Evolutionary conservation across 1,140 invertebrate genomes (phyloP), one percentile per base, ranked within the genome.

Genomic region (Lasioglossum albipes): DNA sequence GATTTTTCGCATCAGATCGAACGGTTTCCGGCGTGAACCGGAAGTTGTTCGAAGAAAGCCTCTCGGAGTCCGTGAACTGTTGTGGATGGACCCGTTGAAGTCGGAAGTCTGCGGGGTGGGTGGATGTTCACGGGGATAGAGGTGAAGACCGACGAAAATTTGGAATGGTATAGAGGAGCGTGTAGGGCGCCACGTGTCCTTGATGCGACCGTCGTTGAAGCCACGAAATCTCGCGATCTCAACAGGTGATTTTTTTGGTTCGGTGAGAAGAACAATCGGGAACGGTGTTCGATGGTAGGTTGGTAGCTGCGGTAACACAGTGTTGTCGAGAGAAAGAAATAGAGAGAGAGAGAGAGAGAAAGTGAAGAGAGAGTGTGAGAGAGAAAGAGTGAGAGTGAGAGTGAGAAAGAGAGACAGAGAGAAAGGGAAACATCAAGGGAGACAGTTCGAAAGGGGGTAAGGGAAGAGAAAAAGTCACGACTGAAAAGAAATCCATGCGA

Each of bases 111-210:
- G 78, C 76, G 79, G 70, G 42, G 54, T 18, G 68, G 66, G 79
- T 75, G 79, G 81, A 74, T 7, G 20, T 36, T 85, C 31, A 76
- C 87, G 90, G 77, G 69, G 76, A 71, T 41, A 81, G 49, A 64
- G 81, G 75, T 85, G 90, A 80, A 88, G 66, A 91, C 90, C 88
- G 91, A 90, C 87, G 89, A 91, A 92, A 89, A 84, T 84, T 89
- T 90, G 91, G 89, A 93, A 90, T 90, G 90, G 93, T 91, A 90
- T 90, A 91, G 91, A 91, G 52, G n/a, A 91, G 90, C 92, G 91
- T 91, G 91, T 93, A 92, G 92, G 92, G 93, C 93, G 93, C 91
- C 93, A 93, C 93, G 93, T 93, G 93, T 93, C 93, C 92, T 93
- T 93, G 92, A 93, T 93, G 92, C 93, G 92, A 92, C 93, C 93